A percentile compares a stretch with the other conserved stretches of the same genome.
Evolutionary conservation across 2,888 invertebrate species (phyloP).

Genomic region (Euplexia lucipara): DNA sequence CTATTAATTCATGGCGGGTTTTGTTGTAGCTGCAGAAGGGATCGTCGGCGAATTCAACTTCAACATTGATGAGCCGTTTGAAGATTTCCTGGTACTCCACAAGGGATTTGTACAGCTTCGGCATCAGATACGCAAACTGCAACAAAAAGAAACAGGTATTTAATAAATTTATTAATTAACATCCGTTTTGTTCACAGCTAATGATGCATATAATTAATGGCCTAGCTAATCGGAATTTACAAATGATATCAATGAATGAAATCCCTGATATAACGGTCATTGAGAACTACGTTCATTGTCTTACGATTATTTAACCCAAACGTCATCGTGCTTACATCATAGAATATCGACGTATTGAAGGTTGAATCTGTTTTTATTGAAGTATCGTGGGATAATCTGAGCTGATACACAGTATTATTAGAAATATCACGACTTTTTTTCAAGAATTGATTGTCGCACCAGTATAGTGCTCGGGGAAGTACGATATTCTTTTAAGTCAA

Average conservation of each 20-base stretch:
- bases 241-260: conserved; percentile 51
- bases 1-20: conserved; percentile 82
- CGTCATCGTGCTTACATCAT: conserved; percentile 60
- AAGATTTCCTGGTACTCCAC: conserved; percentile 83
- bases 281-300: conserved; percentile 56
- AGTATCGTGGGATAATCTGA: conserved; percentile 48
- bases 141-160: conserved; percentile 78
- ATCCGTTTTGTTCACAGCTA: conserved; percentile 34
- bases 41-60: conserved; percentile 83
- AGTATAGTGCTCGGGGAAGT: conserved; percentile 17
- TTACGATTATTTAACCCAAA: conserved; percentile 46
- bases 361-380: conserved; percentile 43
- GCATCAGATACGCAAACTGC: conserved; percentile 91
- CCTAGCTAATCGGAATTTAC: conserved; percentile 52
- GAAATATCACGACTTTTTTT: background rate
- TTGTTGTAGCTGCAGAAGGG: conserved; percentile 84
- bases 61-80: conserved; percentile 78
- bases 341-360: conserved; percentile 42
- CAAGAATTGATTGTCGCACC: background rate
- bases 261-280: conserved; percentile 45
- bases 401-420: conserved; percentile 13
- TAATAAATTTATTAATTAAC: conserved; percentile 34
- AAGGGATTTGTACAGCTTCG: conserved; percentile 90
- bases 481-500: background rate
- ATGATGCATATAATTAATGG: conserved; percentile 28